Conservation (phyloP, 2,113 vertebrate genomes). For the Oreochromis niloticus region DNA sequence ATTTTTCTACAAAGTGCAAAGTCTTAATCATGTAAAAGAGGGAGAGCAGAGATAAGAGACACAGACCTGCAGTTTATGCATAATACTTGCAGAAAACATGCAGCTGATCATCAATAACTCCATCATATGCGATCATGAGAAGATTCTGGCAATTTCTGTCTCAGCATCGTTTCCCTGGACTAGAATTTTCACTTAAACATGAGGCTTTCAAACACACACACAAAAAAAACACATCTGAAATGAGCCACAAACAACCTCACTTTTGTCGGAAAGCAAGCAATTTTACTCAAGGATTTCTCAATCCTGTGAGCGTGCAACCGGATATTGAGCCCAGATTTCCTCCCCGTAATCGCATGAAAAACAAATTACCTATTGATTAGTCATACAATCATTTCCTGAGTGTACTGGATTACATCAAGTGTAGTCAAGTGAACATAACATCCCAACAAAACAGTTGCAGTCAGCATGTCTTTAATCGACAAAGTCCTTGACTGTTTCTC, state of each 20-base stretch:
- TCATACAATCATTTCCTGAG: not conserved
- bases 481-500: not conserved
- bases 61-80: not conserved
- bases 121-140: not conserved
- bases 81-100: not conserved
- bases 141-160: not conserved
- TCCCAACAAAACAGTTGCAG: not conserved
- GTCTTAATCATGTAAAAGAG: not conserved
- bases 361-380: not conserved
- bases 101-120: not conserved
- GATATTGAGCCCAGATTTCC: not conserved
- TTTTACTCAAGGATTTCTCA: not conserved
- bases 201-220: not conserved
- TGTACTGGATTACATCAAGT: not conserved
- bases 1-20: not conserved
- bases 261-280: not conserved
- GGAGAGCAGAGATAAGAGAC: not conserved
- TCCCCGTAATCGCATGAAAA: not conserved
- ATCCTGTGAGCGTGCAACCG: not conserved
- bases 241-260: accelerated
- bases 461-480: not conserved
- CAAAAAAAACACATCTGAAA: not conserved
- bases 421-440: not conserved
- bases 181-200: not conserved
- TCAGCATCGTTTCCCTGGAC: not conserved